Conservation (phyloP, 2,113 vertebrate species). For the Alligator sinensis region DNA sequence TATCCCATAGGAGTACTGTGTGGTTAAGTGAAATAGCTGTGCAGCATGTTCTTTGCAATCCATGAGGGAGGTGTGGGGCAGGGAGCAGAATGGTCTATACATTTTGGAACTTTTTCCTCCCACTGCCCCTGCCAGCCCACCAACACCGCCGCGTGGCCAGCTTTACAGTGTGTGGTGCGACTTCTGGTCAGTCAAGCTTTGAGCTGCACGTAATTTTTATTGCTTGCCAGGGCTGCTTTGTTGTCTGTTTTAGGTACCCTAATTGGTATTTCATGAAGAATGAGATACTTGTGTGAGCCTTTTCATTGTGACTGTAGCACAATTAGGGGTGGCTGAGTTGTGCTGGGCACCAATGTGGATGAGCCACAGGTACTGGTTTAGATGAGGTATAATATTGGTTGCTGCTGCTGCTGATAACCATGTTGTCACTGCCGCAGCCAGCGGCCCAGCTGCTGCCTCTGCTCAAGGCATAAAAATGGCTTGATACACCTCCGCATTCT, state of each 20-base stretch:
- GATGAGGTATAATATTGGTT: no score
- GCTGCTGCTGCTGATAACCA: no score
- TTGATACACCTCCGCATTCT: not conserved
- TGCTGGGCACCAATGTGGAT: no score
- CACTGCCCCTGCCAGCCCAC: not conserved
- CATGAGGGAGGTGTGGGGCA: not conserved
- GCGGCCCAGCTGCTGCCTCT: no score
- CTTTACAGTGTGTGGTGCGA: not conserved
- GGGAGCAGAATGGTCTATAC: not conserved
- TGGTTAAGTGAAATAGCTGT: not conserved
- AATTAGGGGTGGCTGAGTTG: no score
- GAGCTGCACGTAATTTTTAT: rapidly evolving
- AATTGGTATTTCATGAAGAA: not conserved
- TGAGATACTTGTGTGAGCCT: not conserved
- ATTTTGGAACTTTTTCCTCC: not conserved
- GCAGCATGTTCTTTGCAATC: not conserved
- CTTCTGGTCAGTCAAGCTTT: not conserved
- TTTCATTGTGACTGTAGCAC: no score
- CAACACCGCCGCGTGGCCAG: not conserved
- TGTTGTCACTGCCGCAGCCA: no score
- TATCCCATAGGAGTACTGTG: not conserved
- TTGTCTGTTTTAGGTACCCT: not conserved
- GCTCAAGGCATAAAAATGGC: no score
- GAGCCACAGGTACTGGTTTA: no score
- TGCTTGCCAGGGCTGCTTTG: not conserved